These are phyloP conservation scores for Caenorhabditis brenneri DNA, from an alignment of 1,140 invertebrate species.

Conservation along the genomic window DNA sequence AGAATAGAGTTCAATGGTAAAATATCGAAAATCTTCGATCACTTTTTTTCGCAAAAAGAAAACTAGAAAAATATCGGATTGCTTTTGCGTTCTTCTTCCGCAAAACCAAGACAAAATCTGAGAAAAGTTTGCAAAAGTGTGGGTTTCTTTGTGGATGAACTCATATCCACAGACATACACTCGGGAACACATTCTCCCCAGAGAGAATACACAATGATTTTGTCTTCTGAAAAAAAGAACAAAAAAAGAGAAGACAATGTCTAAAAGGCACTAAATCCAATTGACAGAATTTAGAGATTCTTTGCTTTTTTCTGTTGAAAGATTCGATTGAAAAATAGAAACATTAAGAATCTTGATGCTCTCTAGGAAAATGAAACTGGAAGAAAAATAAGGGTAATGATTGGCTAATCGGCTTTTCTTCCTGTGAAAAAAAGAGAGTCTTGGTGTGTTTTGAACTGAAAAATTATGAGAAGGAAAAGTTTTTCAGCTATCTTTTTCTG, in stretches of 20 bases:
- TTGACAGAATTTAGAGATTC: neutral
- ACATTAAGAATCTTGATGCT: neutral
- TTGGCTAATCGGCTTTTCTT: neutral
- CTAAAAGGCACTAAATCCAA: neutral
- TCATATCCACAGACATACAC: neutral
- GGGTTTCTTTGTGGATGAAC: neutral
- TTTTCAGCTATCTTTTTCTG: neutral
- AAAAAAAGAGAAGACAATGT: neutral
- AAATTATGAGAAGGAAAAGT: neutral
- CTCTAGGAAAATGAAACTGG: too few relatives aligned
- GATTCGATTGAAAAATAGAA: too few relatives aligned
- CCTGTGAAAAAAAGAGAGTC: too few relatives aligned
- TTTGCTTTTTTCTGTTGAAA: neutral
- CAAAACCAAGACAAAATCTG: neutral
- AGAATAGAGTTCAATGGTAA: neutral
- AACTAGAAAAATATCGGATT: conserved; percentile 28
- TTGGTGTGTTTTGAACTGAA: neutral
- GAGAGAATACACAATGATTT: conserved; percentile 41
- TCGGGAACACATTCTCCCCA: conserved; percentile 17
- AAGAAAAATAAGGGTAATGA: neutral
- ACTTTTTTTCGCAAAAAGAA: neutral
- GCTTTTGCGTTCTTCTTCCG: neutral
- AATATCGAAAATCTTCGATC: neutral
- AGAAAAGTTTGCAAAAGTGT: conserved; percentile 12
- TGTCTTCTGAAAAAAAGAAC: too few relatives aligned